Percentiles rank a stretch among this genome's conserved stretches.
Evolutionary conservation across 2,888 invertebrate genomes (phyloP).

Genomic region (Thymelicus lineola): DNA sequence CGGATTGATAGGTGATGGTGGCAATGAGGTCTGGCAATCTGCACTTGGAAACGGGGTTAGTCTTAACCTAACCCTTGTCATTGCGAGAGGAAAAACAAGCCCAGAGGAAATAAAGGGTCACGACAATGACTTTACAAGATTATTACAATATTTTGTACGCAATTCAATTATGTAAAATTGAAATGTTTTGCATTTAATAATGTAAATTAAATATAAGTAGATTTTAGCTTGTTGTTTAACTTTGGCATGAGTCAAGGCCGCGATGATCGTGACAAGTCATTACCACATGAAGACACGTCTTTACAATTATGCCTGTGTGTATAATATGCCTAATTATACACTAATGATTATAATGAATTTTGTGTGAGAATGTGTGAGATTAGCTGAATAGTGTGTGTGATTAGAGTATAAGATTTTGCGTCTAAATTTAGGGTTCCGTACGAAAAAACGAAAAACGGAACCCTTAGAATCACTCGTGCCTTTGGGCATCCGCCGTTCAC

Average conservation of each 20-base stretch:
- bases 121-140: background rate
- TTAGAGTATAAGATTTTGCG: too few relatives aligned
- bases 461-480: too few relatives aligned
- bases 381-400: background rate
- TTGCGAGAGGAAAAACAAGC: too few relatives aligned
- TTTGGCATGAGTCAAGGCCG: background rate
- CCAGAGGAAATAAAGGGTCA: too few relatives aligned
- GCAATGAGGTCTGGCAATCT: too few relatives aligned
- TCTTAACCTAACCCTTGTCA: too few relatives aligned
- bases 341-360: background rate
- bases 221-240: background rate
- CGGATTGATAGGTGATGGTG: too few relatives aligned
- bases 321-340: background rate
- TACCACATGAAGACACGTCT: conserved; percentile 9
- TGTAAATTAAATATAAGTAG: conserved; percentile 2
- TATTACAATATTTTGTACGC: background rate
- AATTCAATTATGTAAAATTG: background rate
- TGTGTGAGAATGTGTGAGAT: background rate
- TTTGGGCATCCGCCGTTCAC: too few relatives aligned
- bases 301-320: background rate
- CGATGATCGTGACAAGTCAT: conserved; percentile 3
- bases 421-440: too few relatives aligned
- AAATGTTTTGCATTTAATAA: background rate
- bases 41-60: too few relatives aligned
- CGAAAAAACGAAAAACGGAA: too few relatives aligned